Evolutionary conservation across 2,888 invertebrate species (phyloP), one percentile per base, ranked within the genome.

Genomic region (Dryobotodes eremita): DNA sequence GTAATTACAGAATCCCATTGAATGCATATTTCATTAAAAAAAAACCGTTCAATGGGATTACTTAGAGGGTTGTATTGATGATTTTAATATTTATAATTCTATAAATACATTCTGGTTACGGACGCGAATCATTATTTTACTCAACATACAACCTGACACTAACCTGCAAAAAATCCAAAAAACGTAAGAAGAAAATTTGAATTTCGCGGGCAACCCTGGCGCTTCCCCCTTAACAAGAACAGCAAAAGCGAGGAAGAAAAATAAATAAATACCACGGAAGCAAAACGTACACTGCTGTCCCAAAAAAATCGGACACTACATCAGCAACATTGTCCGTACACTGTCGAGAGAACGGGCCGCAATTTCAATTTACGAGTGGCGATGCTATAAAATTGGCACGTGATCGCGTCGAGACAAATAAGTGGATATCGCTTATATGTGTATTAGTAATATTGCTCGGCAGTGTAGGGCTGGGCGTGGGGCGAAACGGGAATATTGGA

Each of bases 341-440:
- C 82, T 90, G 87, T 84, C 86, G 89, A 83, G 89, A 90, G 89
- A 90, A 90, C 90, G 92, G 90, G 88, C 90, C 91, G 94, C 95
- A 94, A 95, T 95, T 95, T 96, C 96, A 96, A 96, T 96, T 96
- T 96, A 96, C 95, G 95, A 94, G 93, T 94, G 91, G 90, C 92
- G 89, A 92, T 90, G 94, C 96, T 92, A 96, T 96, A 96, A 96
- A 96, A 96, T 94, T 92, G 94, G 96, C 94, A 96, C 96, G 96
- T 96, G 96, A 95, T 94, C 94, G 92, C 91, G 83, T 88, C 86
- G 92, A 93, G 94, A 95, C 96, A 96, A 95, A 95, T 95, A 96
- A 94, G 92, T 93, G 92, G 93, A 91, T 87, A 87, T 90, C 92
- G 92, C 91, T 94, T 92, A 92, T 94, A 90, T 92, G 91, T 94